Conservation (phyloP, 2,113 vertebrate genomes). For the Antechinus flavipes region DNA sequence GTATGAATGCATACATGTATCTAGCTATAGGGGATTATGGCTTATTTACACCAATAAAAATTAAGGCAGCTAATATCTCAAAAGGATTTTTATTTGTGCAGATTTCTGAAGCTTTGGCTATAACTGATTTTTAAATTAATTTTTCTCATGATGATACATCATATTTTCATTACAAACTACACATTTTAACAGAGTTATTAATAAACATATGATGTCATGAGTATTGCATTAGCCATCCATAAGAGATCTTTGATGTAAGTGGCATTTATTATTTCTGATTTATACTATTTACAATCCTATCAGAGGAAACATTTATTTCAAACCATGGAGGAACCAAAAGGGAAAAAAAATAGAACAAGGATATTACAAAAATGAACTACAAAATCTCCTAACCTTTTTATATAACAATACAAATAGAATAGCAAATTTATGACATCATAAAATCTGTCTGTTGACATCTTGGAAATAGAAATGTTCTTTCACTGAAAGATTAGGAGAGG, state of each 20-base stretch:
- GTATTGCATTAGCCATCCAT: neutral
- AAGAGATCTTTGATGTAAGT: neutral
- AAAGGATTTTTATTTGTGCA: neutral
- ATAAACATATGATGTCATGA: neutral
- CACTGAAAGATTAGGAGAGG: neutral
- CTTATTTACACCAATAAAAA: neutral
- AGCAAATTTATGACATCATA: neutral
- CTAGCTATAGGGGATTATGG: neutral
- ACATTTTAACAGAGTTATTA: neutral
- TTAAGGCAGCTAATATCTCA: neutral
- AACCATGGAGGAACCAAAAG: neutral
- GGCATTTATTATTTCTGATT: neutral
- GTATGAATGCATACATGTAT: neutral
- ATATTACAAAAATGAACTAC: neutral
- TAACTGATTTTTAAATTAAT: neutral
- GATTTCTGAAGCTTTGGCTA: neutral
- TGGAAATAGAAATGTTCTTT: neutral
- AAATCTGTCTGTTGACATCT: neutral
- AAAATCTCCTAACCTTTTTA: neutral
- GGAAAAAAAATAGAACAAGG: neutral
- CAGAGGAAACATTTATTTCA: neutral
- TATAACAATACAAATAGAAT: neutral
- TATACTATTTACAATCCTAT: neutral
- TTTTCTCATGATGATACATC: neutral
- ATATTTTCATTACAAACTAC: neutral